phyloP scores from a whole-genome alignment of 2,888 invertebrate genomes.

The Neoitamus cyanurus region DNA sequence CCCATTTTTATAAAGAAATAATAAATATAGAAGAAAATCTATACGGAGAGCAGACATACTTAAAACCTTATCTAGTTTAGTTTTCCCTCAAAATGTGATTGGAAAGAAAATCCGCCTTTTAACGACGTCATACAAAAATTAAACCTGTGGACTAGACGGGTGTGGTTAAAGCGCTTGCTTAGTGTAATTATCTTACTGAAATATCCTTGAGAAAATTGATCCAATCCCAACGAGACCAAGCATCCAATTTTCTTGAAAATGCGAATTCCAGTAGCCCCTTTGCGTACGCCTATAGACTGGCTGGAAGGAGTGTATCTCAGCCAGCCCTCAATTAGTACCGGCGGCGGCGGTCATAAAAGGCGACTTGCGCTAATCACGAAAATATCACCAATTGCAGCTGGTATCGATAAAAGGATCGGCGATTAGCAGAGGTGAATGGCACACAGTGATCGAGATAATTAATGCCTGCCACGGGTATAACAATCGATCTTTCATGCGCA shows the following conservation, averaged over 20 bases:
- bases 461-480: background rate
- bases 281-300: background rate
- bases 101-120: too few species aligned
- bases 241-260: background rate
- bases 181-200: too few species aligned
- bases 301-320: background rate
- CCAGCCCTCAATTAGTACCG: background rate
- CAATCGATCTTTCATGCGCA: slow-evolving; percentile 1
- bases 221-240: background rate
- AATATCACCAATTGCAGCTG: background rate
- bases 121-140: too few species aligned
- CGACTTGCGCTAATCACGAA: background rate
- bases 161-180: too few species aligned
- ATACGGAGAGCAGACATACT: too few species aligned
- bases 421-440: background rate
- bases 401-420: background rate
- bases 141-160: too few species aligned
- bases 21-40: too few species aligned
- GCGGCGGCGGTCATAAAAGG: background rate
- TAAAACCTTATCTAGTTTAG: too few species aligned
- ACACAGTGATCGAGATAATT: background rate
- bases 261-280: background rate
- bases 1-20: too few species aligned
- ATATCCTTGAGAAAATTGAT: background rate
- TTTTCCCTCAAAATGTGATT: too few species aligned